Conservation (phyloP, 23 tunicate genomes). For the Styela clava region DNA sequence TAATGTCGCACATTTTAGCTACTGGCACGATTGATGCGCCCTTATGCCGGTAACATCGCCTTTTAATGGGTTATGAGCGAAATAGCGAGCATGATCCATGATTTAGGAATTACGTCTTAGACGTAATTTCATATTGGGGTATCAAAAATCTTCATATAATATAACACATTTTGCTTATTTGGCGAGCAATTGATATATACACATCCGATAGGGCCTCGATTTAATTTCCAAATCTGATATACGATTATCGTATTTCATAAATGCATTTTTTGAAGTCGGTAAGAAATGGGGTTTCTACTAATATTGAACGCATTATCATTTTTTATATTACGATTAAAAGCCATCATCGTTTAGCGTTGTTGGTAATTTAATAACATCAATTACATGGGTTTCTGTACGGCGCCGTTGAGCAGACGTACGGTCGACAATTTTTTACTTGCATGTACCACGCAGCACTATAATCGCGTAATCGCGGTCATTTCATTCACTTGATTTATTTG, state of each 20-base stretch:
- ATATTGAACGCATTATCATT: no score
- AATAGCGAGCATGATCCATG: neutral
- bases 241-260: neutral
- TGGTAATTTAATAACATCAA: no score
- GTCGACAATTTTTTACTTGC: no score
- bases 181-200: neutral
- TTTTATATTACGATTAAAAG: no score
- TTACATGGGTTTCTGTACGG: no score
- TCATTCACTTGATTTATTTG: no score
- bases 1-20: neutral
- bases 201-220: neutral
- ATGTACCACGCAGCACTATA: no score
- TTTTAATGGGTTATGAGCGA: neutral
- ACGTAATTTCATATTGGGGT: neutral
- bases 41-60: neutral
- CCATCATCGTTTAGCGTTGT: no score
- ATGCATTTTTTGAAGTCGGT: no score
- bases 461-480: no score
- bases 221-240: neutral
- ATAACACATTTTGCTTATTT: neutral
- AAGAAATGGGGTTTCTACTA: no score
- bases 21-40: neutral
- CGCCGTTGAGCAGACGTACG: no score
- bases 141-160: neutral
- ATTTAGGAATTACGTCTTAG: neutral